Evolutionary conservation across 2,113 vertebrate genomes (phyloP), one percentile per base, ranked within the genome.

Genomic region (Eptatretus burgeri): DNA sequence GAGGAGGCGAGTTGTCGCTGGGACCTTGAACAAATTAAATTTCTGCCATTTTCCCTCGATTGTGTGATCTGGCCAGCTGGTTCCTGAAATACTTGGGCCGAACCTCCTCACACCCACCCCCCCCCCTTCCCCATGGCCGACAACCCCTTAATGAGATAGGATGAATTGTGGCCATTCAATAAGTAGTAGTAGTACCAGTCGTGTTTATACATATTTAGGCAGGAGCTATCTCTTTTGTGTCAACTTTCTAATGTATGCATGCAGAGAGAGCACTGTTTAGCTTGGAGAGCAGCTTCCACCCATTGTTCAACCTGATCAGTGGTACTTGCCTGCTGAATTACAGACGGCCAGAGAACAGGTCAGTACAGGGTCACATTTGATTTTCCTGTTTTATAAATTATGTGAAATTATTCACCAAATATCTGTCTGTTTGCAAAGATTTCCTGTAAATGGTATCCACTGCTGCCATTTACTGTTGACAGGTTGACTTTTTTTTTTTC

Each of bases 261-360:
- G 2, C 76, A 98, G 91, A 95, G 71, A 72, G 82, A 64, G 89
- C 85, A 0, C 70, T 98, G 62, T 89, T 89, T 78, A 86, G 82
- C 71, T 80, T 94, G 74, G 91, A 98, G 68, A 83, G 82, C n/a
- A 74, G 81, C 13, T 93, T 86, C 73, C 91, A 98, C 64, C 87
- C 91, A 0, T 65, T 94, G 63, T 98, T 93, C 77, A 98, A 83
- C 66, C 79, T 98, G 67, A 95, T 86, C 51, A 89, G 80, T 0
- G 85, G 87, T 13, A 73, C 70, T 64, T 82, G 85, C 75, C 74
- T 84, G 66, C 76, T 98, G 68, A 85, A 93, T 70, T 95, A 93
- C 74, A 74, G 81, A 63, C 77, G 82, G 64, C 75, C 81, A 0
- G 91, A 95, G 76, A 98, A 95, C 80, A 83, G 91, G 88, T 95